These are phyloP conservation scores for Cenopis cana DNA, from an alignment of 2,888 invertebrate species.

Conservation along the genomic window DNA sequence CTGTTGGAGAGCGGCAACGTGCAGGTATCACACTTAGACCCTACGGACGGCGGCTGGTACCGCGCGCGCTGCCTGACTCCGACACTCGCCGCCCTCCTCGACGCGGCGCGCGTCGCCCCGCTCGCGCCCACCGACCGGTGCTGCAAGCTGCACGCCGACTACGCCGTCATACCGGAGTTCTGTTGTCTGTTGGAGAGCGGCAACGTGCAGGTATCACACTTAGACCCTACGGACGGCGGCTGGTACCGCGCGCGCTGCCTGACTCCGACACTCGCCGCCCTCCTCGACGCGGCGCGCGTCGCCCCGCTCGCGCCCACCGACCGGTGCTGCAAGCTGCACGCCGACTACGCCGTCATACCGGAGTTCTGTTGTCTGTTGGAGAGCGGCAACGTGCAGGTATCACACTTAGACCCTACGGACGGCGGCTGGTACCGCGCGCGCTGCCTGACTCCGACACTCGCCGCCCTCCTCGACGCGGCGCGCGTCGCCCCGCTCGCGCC, in stretches of 20 bases:
- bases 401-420: too few species aligned
- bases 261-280: conserved; percentile 52
- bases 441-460: conserved; percentile 51
- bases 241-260: conserved; percentile 75
- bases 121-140: conserved; percentile 47
- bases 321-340: conserved; percentile 49
- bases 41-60: conserved; percentile 76
- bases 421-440: conserved; percentile 75
- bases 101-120: conserved; percentile 55
- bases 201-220: conserved; percentile 58
- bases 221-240: too few species aligned
- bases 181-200: conserved; percentile 57
- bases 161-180: conserved; percentile 64
- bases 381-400: conserved; percentile 55
- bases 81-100: conserved; percentile 60
- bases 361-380: conserved; percentile 68
- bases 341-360: conserved; percentile 54
- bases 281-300: conserved; percentile 63
- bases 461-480: conserved; percentile 66
- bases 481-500: conserved; percentile 49
- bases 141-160: conserved; percentile 50
- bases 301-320: conserved; percentile 47
- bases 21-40: too few species aligned
- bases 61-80: conserved; percentile 64
- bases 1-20: conserved; percentile 52